phyloP scores from a whole-genome alignment of 2,113 vertebrate genomes.

The Barbus barbus region DNA sequence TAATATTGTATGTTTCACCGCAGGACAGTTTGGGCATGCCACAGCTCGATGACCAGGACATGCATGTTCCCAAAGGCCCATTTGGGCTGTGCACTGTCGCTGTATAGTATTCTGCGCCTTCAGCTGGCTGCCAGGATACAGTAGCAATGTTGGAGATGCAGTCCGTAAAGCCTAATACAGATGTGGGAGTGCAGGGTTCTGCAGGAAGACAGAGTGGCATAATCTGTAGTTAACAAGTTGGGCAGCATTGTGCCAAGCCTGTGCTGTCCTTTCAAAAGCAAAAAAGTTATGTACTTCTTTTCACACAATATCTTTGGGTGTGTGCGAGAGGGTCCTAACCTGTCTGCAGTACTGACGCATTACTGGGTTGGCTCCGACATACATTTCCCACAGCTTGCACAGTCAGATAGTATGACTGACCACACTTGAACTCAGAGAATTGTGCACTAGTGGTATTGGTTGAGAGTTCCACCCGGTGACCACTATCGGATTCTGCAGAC shows the following conservation, averaged over 20 bases:
- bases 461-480: slow-evolving; percentile 63
- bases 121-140: slow-evolving; percentile 65
- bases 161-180: slow-evolving; percentile 64
- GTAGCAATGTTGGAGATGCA: slow-evolving; percentile 70
- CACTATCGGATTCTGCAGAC: slow-evolving; percentile 59
- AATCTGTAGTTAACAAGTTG: not conserved
- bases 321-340: slow-evolving; percentile 61
- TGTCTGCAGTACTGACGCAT: slow-evolving; percentile 59
- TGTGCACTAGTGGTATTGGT: slow-evolving; percentile 65
- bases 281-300: not conserved
- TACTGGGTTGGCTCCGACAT: slow-evolving; percentile 69
- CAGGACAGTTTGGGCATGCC: slow-evolving; percentile 67
- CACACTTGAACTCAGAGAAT: slow-evolving; percentile 73
- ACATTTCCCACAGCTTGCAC: slow-evolving; percentile 64
- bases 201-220: not conserved
- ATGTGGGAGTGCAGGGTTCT: slow-evolving; percentile 71
- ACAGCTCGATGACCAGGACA: slow-evolving; percentile 66
- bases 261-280: not conserved
- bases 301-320: not conserved
- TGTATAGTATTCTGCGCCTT: slow-evolving; percentile 64
- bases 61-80: slow-evolving; percentile 62
- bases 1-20: slow-evolving; percentile 68
- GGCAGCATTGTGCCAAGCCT: not conserved
- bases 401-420: slow-evolving; percentile 71
- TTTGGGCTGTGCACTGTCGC: slow-evolving; percentile 56